Evolutionary conservation across 2,888 invertebrate genomes (phyloP).

Genomic region (Callyntrura sp.): DNA sequence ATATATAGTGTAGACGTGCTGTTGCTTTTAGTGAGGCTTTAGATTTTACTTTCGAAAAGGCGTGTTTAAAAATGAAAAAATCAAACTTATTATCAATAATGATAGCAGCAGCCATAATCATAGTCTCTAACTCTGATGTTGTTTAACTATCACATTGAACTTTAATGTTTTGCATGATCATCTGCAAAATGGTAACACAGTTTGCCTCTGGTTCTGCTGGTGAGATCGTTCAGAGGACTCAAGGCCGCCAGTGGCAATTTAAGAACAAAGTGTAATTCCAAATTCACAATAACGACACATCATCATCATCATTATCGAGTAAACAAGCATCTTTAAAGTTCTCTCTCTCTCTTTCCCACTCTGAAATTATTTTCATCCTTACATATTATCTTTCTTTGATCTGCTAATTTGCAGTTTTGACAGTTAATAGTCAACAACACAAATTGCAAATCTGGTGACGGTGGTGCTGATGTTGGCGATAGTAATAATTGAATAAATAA

Average conservation of each 20-base stretch:
- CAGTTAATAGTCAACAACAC: slow-evolving; percentile 23
- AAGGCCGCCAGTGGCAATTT: slow-evolving; percentile 58
- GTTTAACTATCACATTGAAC: neutral
- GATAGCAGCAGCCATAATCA: neutral
- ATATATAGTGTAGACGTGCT: neutral
- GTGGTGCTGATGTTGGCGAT: slow-evolving; percentile 17
- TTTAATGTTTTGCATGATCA: slow-evolving; percentile 1
- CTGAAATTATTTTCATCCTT: neutral
- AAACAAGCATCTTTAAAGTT: slow-evolving; percentile 8
- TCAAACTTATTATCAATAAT: slow-evolving; percentile 48
- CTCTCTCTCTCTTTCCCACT: neutral
- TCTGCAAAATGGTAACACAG: slow-evolving; percentile 29
- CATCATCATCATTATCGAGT: too few relatives aligned
- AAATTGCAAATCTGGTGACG: slow-evolving; percentile 33
- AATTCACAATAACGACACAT: neutral
- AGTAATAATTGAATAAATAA: slow-evolving; percentile 32
- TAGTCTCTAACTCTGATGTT: slow-evolving; percentile 39
- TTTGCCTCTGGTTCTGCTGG: neutral
- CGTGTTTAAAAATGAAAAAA: slow-evolving; percentile 63
- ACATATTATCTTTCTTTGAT: neutral
- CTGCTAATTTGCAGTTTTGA: slow-evolving; percentile 41
- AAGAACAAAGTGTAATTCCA: neutral
- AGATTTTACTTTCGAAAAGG: slow-evolving; percentile 66
- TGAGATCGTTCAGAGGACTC: slow-evolving; percentile 34
- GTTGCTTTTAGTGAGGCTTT: neutral